phyloP scores from a whole-genome alignment of 1,140 invertebrate species.

The Sycophila sp. region DNA sequence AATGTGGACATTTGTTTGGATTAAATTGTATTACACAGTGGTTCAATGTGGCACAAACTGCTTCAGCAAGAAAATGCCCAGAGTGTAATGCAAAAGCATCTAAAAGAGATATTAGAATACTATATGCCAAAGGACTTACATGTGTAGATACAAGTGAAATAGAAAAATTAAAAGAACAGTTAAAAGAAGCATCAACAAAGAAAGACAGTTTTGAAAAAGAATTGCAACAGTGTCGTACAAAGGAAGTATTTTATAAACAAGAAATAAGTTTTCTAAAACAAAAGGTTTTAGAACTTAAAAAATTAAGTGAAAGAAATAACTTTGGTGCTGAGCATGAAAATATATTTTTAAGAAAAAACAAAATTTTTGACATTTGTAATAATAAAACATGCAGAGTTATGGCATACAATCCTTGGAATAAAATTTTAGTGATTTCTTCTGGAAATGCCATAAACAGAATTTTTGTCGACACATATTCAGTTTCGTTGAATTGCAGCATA shows the following conservation, averaged over 20 bases:
- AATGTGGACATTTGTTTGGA: conserved; percentile 93
- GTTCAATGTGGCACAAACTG: conserved; percentile 65
- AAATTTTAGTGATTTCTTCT: conserved; percentile 76
- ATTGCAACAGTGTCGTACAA: conserved; percentile 67
- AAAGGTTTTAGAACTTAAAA: conserved; percentile 54
- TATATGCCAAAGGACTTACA: conserved; percentile 75
- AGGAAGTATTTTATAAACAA: conserved; percentile 65
- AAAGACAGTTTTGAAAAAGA: conserved; percentile 62
- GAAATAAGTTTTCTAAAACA: conserved; percentile 59
- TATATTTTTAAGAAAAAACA: conserved; percentile 68
- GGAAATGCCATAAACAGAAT: conserved; percentile 77
- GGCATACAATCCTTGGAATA: conserved; percentile 72
- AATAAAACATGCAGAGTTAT: conserved; percentile 82
- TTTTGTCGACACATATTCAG: conserved; percentile 71
- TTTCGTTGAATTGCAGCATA: conserved; percentile 71
- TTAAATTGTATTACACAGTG: conserved; percentile 84
- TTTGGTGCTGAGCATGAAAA: conserved; percentile 47
- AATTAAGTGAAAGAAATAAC: conserved; percentile 19
- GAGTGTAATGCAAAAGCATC: conserved; percentile 85
- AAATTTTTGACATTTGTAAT: conserved; percentile 72
- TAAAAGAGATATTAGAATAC: conserved; percentile 77
- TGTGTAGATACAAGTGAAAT: conserved; percentile 75
- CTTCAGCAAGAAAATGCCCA: conserved; percentile 73
- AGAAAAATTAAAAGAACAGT: conserved; percentile 67
- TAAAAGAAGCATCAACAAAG: conserved; percentile 61